These are phyloP conservation scores for Chrysemys picta DNA, from an alignment of 2,113 vertebrate species.

Conservation along the genomic window DNA sequence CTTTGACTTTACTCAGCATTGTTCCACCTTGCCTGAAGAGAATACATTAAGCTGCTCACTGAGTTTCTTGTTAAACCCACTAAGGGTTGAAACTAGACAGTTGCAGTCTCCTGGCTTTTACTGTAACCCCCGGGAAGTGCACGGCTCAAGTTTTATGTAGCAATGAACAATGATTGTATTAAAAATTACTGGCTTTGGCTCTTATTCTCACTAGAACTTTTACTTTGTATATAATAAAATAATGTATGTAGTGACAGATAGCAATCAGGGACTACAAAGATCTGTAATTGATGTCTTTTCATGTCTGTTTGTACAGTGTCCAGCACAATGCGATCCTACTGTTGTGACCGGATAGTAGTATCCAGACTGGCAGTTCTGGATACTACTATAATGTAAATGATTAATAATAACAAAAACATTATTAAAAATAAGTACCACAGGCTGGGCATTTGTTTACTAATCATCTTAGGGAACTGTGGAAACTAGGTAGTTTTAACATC, in stretches of 20 bases:
- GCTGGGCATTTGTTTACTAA: background rate
- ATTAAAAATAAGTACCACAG: background rate
- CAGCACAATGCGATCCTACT: background rate
- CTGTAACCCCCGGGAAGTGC: background rate
- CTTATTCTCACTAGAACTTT: background rate
- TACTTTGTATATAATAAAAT: background rate
- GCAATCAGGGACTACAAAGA: background rate
- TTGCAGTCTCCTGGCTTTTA: background rate
- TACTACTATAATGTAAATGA: background rate
- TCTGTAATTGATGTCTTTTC: background rate
- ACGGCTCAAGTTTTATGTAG: background rate
- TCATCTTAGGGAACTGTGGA: background rate
- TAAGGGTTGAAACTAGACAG: background rate
- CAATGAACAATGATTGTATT: background rate
- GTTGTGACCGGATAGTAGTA: background rate
- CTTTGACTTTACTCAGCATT: background rate
- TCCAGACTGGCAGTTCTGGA: background rate
- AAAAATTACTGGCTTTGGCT: background rate
- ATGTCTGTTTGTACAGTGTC: background rate
- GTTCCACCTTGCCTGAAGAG: background rate
- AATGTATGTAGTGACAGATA: background rate
- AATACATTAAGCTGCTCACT: background rate
- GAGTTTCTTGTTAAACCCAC: background rate
- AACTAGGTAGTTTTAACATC: background rate
- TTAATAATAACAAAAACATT: background rate